Percentiles rank a stretch among this genome's conserved stretches.
phyloP scores from a whole-genome alignment of 2,797 vertebrate genomes.

The Enteromius afrohamiltoni region DNA sequence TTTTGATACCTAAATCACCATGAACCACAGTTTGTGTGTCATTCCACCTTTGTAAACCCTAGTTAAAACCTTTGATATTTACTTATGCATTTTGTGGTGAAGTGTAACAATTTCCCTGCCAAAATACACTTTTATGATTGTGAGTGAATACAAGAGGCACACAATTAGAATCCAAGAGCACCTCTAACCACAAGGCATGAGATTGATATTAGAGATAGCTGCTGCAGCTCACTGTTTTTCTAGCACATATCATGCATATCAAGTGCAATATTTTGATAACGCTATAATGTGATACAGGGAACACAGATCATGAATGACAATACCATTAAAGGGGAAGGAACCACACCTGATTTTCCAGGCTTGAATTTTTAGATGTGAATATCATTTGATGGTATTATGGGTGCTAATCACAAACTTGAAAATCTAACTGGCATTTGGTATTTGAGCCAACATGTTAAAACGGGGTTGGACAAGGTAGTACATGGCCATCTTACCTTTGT shows the following conservation, averaged over 20 bases:
- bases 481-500: background rate
- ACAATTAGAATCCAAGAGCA: constrained; percentile 8
- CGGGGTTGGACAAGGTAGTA: constrained; percentile 9
- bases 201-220: constrained; percentile 26
- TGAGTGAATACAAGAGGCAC: background rate
- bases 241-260: constrained; percentile 16
- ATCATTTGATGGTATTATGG: constrained; percentile 3
- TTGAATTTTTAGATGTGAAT: constrained; percentile 9
- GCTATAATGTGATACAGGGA: constrained; percentile 25
- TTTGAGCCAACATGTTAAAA: constrained; percentile 17
- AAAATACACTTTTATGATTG: constrained; percentile 18
- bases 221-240: constrained; percentile 8
- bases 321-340: background rate
- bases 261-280: constrained; percentile 45
- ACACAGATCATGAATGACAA: constrained; percentile 13
- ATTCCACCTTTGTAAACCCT: constrained; percentile 31
- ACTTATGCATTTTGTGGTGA: constrained; percentile 25
- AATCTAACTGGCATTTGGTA: background rate
- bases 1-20: constrained; percentile 4
- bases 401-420: constrained; percentile 21
- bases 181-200: constrained; percentile 16
- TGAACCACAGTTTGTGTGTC: constrained; percentile 21
- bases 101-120: constrained; percentile 13
- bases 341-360: background rate
- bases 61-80: constrained; percentile 30